A percentile compares a stretch with the other conserved stretches of the same genome.
Evolutionary conservation across 2,113 vertebrate species (phyloP).

Genomic region (Ophiodon elongatus): DNA sequence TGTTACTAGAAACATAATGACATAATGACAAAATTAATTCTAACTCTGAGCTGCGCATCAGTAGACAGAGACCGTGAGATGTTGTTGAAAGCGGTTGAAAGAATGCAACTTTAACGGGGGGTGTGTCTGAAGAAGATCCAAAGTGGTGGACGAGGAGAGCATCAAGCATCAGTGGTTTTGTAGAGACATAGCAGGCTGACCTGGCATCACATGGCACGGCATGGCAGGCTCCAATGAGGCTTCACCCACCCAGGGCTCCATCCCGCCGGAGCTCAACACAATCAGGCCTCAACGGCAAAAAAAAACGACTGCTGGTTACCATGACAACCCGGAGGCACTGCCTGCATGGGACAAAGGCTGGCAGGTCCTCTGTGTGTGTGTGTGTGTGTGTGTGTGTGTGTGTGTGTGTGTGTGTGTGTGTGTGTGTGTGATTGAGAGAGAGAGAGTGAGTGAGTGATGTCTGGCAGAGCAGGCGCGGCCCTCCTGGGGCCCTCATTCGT

Average conservation of each 20-base stretch:
- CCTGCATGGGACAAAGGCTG: slow-evolving; percentile 90
- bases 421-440: slow-evolving; percentile 57
- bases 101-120: background rate
- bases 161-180: slow-evolving; percentile 40
- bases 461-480: slow-evolving; percentile 72
- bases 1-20: background rate
- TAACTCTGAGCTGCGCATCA: background rate
- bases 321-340: slow-evolving; percentile 92
- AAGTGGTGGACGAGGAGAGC: slow-evolving; percentile 3
- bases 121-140: slow-evolving; percentile 7
- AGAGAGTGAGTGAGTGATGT: slow-evolving; percentile 72
- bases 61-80: background rate
- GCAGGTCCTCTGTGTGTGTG: slow-evolving; percentile 87
- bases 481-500: slow-evolving; percentile 82
- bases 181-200: slow-evolving; percentile 46
- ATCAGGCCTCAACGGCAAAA: slow-evolving; percentile 88
- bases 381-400: slow-evolving; percentile 54
- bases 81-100: background rate
- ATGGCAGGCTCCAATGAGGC: slow-evolving; percentile 58
- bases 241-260: slow-evolving; percentile 66
- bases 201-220: slow-evolving; percentile 31
- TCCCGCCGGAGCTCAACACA: slow-evolving; percentile 87
- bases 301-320: slow-evolving; percentile 88
- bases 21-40: background rate
- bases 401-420: slow-evolving; percentile 41